Base-by-base conservation (phyloP, 1,140 invertebrate genomes). In the Drosophila simulans region DNA sequence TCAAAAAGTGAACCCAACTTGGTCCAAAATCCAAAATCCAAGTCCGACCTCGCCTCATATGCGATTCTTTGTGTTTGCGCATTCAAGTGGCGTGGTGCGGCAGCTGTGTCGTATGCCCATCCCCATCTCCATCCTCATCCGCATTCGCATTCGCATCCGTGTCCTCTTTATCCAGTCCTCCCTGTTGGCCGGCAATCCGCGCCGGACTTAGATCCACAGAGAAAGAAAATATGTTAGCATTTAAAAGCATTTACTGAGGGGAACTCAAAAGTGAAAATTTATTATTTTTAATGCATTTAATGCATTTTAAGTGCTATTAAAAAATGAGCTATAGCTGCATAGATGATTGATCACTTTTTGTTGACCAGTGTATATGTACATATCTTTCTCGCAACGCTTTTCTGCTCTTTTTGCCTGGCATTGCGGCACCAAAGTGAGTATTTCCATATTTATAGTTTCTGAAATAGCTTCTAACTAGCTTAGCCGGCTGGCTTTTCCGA, bases 21-120 rank as follows among this genome's bases (percentile, higher is more conserved):
- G 12, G 11, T 31, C 63, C 35, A 46, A 46, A 40, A 55, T 66
- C 51, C 51, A 13, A 69, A 13, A 69, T 27, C 46, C 71, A 57
- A 46, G 60, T 52, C 59, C 48, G 49, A 58, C 46, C 43, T 60
- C 60, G 53, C 40, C 75, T 79, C 83, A 88, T 82, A 76, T 86
- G 83, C 78, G 51, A 88, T 58, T 82, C 82, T 86, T 88, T 86
- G 82, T 86, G 83, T 86, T 86, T 86, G 83, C 65, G 83, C 79
- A 86, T 86, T 86, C 83, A 88, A 86, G 83, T 82, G 82, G 59
- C 72, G 81, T 84, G 65, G 53, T 45, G 68, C 74, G 66, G 58
- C 80, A 68, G 62, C 75, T 70, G 56, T 45, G 59, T 53, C 69
- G 39, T 43, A 39, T 64, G 52, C 71, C 25, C 35, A 25, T 22